Percentiles rank a stretch among this genome's conserved stretches.
phyloP scores from a whole-genome alignment of 2,888 invertebrate genomes.

The Lasioglossum vierecki region DNA sequence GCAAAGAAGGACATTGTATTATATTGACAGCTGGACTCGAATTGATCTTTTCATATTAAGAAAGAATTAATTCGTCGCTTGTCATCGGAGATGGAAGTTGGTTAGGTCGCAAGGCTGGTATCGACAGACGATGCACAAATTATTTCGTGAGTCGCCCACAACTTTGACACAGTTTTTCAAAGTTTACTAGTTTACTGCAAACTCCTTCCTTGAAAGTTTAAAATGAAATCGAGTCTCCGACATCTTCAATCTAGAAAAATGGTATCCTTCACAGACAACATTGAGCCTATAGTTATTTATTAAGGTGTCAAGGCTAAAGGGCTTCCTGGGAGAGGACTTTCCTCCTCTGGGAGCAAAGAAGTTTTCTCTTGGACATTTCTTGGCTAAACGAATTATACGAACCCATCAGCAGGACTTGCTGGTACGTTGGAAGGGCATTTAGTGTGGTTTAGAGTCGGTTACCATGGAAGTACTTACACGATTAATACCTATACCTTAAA shows the following conservation, averaged over 20 bases:
- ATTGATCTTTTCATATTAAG: no score
- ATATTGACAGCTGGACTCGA: no score
- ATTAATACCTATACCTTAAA: background rate
- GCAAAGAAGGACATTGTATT: no score
- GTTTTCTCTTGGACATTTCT: background rate
- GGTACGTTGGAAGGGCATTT: background rate
- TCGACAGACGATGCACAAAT: no score
- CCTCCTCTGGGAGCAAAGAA: background rate
- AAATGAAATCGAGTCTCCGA: background rate
- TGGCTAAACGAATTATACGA: background rate
- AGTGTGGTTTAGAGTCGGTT: background rate
- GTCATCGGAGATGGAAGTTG: no score
- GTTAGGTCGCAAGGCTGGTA: no score
- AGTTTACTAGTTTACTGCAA: background rate
- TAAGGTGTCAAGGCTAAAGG: background rate
- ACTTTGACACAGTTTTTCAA: background rate
- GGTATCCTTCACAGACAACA: background rate
- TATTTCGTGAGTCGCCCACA: background rate
- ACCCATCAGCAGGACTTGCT: background rate
- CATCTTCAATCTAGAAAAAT: background rate
- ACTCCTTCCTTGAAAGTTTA: background rate
- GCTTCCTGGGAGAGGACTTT: background rate
- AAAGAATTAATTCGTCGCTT: no score
- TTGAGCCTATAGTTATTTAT: slow-evolving; percentile 1
- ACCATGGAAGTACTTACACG: background rate